Evolutionary conservation across 2,113 vertebrate genomes (phyloP).

Genomic region (Daubentonia madagascariensis): DNA sequence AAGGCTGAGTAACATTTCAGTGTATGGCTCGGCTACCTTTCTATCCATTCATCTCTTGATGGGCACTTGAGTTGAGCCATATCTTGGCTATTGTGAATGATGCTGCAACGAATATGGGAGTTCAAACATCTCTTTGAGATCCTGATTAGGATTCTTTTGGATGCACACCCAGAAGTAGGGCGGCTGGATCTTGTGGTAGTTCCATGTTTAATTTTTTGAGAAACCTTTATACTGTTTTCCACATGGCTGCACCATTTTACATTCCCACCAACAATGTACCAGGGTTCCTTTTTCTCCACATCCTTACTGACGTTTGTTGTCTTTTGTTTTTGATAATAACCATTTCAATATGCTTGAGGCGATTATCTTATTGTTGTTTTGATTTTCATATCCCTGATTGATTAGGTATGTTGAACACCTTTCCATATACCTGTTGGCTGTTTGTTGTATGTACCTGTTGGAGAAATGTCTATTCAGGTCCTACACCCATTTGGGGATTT

Average conservation of each 20-base stretch:
- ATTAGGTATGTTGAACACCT: not conserved
- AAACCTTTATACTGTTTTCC: not conserved
- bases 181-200: not conserved
- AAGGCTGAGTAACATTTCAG: not conserved
- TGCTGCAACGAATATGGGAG: fast-evolving
- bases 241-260: not conserved
- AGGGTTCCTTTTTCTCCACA: not conserved
- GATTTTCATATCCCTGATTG: not conserved
- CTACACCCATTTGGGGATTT: not conserved
- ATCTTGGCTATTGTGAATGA: not conserved
- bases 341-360: not conserved
- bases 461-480: not conserved
- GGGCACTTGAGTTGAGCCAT: not conserved
- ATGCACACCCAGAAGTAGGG: not conserved
- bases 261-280: fast-evolving
- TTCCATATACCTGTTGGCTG: not conserved
- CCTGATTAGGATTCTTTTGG: not conserved
- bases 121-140: not conserved
- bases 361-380: not conserved
- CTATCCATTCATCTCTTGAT: too few relatives aligned
- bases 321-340: not conserved
- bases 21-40: too few relatives aligned
- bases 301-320: not conserved
- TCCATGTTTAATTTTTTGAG: not conserved
- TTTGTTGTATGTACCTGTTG: not conserved